A percentile compares a stretch with the other conserved stretches of the same genome.
Evolutionary conservation across 2,888 invertebrate species (phyloP).

Genomic region (Carcina quercana): DNA sequence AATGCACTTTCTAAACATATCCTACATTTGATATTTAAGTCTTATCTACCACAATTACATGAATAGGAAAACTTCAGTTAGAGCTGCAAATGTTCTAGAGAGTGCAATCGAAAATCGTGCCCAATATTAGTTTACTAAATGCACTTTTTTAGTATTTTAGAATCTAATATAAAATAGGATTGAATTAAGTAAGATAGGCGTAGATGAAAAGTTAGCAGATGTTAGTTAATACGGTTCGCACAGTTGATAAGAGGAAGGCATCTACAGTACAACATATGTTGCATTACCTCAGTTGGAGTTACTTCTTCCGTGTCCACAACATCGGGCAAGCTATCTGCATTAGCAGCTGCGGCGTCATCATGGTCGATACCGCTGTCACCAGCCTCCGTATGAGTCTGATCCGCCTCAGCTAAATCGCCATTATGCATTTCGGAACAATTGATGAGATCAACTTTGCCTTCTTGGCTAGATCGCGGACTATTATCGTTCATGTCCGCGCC

Average conservation of each 20-base stretch:
- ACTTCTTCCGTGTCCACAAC: constrained; percentile 67
- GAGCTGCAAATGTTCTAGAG: too few species aligned
- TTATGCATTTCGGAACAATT: constrained; percentile 75
- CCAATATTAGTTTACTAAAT: too few species aligned
- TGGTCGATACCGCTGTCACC: constrained; percentile 27
- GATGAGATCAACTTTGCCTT: constrained; percentile 59
- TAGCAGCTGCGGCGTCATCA: constrained; percentile 31
- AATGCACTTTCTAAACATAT: too few species aligned
- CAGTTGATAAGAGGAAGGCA: constrained; percentile 61
- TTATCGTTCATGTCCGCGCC: constrained; percentile 39
- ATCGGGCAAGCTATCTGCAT: constrained; percentile 54
- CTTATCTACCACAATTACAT: too few species aligned
- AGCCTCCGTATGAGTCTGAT: constrained; percentile 76
- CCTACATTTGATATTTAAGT: too few species aligned
- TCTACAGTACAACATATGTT: constrained; percentile 62
- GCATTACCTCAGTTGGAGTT: constrained; percentile 70
- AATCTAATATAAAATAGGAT: too few species aligned
- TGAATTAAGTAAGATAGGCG: too few species aligned
- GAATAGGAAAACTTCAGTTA: too few species aligned
- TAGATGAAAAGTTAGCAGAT: background rate
- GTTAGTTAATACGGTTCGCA: constrained; percentile 35
- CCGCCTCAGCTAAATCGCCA: constrained; percentile 87
- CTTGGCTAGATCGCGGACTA: constrained; percentile 49
- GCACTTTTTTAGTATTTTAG: too few species aligned
- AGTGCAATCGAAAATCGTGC: too few species aligned